Percentiles rank a stretch among this genome's conserved stretches.
These are phyloP conservation scores for Pomacea canaliculata DNA, from an alignment of 2,888 invertebrate species.

Conservation along the genomic window DNA sequence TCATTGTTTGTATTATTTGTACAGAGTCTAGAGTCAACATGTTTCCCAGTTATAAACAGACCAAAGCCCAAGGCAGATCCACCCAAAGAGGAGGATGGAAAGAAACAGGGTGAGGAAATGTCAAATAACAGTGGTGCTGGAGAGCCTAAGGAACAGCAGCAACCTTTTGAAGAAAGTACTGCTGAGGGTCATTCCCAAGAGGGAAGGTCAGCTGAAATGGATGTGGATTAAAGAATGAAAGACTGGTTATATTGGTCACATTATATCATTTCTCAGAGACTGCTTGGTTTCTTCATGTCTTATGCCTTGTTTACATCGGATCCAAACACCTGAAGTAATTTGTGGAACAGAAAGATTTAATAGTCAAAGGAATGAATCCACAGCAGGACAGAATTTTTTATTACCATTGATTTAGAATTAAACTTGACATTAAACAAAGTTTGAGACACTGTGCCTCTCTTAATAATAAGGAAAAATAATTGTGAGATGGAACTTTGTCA, in stretches of 20 bases:
- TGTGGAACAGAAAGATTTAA: too few species aligned
- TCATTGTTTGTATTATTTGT: slow-evolving; percentile 37
- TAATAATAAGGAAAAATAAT: too few species aligned
- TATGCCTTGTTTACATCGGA: too few species aligned
- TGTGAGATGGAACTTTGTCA: too few species aligned
- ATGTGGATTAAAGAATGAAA: slow-evolving; percentile 55
- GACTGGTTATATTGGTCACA: neutral
- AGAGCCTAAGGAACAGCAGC: slow-evolving; percentile 27
- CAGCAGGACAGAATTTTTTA: too few species aligned
- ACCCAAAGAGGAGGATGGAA: slow-evolving; percentile 60
- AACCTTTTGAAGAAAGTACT: slow-evolving; percentile 19
- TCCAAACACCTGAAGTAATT: too few species aligned
- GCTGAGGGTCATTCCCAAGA: neutral
- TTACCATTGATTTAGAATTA: too few species aligned
- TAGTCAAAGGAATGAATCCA: too few species aligned
- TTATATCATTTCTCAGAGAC: too few species aligned
- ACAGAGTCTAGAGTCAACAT: slow-evolving; percentile 74
- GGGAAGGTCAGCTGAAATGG: slow-evolving; percentile 48
- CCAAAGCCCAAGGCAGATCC: slow-evolving; percentile 92
- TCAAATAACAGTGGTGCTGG: slow-evolving; percentile 30
- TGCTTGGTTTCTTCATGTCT: too few species aligned
- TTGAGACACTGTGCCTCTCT: too few species aligned
- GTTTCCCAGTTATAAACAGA: slow-evolving; percentile 85
- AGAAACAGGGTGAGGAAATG: slow-evolving; percentile 34
- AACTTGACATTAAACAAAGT: too few species aligned